These are phyloP conservation scores for Pachypeltis micranthus DNA, from an alignment of 1,140 invertebrate genomes.

Conservation along the genomic window DNA sequence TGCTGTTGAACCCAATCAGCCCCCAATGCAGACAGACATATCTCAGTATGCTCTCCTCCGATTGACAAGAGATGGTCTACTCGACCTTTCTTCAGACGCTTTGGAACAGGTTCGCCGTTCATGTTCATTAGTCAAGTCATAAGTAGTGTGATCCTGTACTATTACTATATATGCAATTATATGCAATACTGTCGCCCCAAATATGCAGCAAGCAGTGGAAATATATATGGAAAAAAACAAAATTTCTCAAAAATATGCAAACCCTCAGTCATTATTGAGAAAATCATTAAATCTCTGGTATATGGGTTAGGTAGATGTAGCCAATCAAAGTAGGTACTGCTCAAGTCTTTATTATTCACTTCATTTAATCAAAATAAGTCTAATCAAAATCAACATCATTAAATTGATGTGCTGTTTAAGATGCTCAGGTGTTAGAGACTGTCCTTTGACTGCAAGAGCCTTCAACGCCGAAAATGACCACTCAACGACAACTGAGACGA, in stretches of 20 bases:
- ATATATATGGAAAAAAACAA: not conserved
- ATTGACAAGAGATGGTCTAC: conserved; percentile 45
- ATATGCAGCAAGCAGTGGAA: not conserved
- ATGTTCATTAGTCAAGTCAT: too few species aligned
- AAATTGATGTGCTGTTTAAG: not conserved
- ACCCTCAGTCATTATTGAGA: not conserved
- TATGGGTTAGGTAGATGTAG: too few species aligned
- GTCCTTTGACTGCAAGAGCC: not conserved
- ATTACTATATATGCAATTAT: too few species aligned
- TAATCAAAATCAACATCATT: not conserved
- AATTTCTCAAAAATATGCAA: not conserved
- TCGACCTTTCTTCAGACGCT: conserved; percentile 59
- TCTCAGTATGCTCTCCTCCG: conserved; percentile 2
- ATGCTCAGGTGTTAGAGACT: not conserved
- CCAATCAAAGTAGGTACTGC: too few species aligned
- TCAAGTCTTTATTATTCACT: not conserved
- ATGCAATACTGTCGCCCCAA: not conserved
- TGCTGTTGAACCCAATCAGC: not conserved
- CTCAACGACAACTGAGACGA: not conserved
- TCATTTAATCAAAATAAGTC: not conserved
- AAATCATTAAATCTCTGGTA: not conserved
- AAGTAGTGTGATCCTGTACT: too few species aligned
- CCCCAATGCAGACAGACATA: conserved; percentile 4
- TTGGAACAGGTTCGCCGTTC: conserved; percentile 49
- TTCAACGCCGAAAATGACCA: not conserved